Conservation (phyloP, 1,140 invertebrate genomes). For the Cataglyphis hispanica region DNA sequence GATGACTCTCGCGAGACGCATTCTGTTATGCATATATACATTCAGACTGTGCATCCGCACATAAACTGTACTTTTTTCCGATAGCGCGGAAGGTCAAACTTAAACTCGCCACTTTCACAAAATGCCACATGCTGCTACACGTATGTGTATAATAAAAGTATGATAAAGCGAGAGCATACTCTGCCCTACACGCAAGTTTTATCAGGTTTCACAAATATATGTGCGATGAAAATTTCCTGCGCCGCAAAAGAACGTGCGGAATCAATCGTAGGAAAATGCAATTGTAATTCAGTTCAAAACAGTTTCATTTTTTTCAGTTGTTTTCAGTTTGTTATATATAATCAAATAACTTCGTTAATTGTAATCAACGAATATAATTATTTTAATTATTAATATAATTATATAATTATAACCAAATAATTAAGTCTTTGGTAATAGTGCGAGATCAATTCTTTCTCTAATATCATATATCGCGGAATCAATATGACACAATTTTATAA, state of each 20-base stretch:
- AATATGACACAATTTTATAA: background rate
- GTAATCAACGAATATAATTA: too few relatives aligned
- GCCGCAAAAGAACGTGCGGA: background rate
- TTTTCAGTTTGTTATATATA: background rate
- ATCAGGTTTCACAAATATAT: background rate
- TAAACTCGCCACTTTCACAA: conserved; percentile 5
- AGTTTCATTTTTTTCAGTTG: background rate
- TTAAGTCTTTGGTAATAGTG: background rate
- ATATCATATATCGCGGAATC: background rate
- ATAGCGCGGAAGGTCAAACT: conserved; percentile 30
- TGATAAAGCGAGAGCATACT: background rate
- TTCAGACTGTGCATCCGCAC: conserved; percentile 37
- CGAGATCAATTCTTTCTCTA: background rate
- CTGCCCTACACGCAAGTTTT: background rate
- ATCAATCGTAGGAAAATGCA: background rate
- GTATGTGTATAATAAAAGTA: conserved; percentile 9
- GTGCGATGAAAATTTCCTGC: background rate
- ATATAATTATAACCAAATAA: too few relatives aligned
- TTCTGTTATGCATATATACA: conserved; percentile 61
- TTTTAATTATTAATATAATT: too few relatives aligned
- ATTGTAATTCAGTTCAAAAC: background rate
- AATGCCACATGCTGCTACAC: background rate
- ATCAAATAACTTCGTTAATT: background rate
- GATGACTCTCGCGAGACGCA: conserved; percentile 48
- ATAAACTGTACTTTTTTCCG: conserved; percentile 56